Evolutionary conservation across 1,140 invertebrate genomes (phyloP).

Genomic region (Aplysia californica): DNA sequence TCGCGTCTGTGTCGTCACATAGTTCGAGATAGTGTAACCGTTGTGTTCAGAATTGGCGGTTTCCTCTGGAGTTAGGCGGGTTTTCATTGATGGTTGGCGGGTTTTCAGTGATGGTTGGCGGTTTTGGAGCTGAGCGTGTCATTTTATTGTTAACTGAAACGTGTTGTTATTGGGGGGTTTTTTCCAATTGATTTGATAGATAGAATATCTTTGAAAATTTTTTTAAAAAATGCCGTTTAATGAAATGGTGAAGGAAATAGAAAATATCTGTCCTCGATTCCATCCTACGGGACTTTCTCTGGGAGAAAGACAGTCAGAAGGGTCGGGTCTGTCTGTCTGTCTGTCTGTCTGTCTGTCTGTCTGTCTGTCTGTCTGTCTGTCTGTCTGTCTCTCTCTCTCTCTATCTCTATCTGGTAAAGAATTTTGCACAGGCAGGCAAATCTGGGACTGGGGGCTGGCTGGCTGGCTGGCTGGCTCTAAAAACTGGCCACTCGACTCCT

Average conservation of each 20-base stretch:
- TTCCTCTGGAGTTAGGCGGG: too few relatives aligned
- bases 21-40: too few relatives aligned
- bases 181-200: neutral
- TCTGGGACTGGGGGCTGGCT: neutral
- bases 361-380: neutral
- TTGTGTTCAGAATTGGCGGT: too few relatives aligned
- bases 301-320: too few relatives aligned
- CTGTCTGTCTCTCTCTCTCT: slow-evolving; percentile 5
- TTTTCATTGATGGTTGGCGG: too few relatives aligned
- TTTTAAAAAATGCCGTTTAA: neutral
- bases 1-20: too few relatives aligned
- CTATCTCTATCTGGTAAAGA: neutral
- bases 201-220: neutral
- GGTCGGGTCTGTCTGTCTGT: slow-evolving; percentile 9
- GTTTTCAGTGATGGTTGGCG: too few relatives aligned
- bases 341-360: slow-evolving; percentile 8
- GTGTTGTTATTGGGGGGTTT: neutral
- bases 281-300: too few relatives aligned
- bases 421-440: neutral
- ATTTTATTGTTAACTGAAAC: too few relatives aligned
- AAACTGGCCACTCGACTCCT: neutral
- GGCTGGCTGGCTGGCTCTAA: neutral
- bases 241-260: neutral
- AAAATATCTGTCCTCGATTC: neutral
- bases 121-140: too few relatives aligned